Conservation (phyloP, 2,113 vertebrate genomes). For the Hippopotamus amphibius region DNA sequence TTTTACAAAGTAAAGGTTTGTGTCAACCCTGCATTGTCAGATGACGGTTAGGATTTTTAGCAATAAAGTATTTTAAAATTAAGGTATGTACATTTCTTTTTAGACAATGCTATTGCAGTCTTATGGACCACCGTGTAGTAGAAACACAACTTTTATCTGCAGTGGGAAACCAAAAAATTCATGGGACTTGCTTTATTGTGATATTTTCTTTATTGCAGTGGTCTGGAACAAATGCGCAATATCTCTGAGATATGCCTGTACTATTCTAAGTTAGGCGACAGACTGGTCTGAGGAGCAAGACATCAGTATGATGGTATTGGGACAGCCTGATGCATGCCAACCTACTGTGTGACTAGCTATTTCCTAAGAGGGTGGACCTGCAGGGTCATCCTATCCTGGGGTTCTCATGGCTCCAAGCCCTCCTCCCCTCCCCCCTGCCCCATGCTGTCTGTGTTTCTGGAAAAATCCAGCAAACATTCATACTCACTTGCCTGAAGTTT, state of each 20-base stretch:
- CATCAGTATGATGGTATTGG: neutral
- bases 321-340: neutral
- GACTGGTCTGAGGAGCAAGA: neutral
- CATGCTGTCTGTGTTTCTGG: neutral
- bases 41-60: neutral
- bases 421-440: neutral
- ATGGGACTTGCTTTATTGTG: neutral
- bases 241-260: neutral
- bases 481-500: neutral
- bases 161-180: neutral
- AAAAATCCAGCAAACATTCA: neutral
- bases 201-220: neutral
- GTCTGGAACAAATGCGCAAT: neutral
- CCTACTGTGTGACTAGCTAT: neutral
- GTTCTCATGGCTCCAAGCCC: neutral
- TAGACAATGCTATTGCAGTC: neutral
- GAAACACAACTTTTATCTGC: neutral
- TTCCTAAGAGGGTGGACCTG: neutral
- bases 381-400: neutral
- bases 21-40: neutral
- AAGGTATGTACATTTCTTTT: neutral
- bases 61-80: neutral
- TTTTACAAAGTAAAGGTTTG: neutral
- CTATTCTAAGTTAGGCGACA: neutral
- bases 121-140: neutral